Evolutionary conservation across 2,113 vertebrate species (phyloP), one percentile per base, ranked within the genome.

Genomic region (Neomonachus schauinslandi): DNA sequence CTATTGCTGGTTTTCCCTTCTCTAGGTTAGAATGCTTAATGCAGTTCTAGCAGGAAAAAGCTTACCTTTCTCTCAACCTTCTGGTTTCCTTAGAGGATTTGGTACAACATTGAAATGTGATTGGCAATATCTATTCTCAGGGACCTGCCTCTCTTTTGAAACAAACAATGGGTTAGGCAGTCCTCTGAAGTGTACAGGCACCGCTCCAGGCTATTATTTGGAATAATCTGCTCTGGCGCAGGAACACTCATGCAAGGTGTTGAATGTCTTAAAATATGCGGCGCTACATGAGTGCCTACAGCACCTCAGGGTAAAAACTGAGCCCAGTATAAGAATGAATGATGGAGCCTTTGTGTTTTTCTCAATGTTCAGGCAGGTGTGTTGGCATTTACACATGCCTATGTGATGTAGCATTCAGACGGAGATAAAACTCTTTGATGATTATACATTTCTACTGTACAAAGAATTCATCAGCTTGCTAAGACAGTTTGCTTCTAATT

Each of bases 331-430:
- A 97, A 93, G 97, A 94, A 91, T 97, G 97, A 98, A 90, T 95
- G 98, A 97, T 96, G 46, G 94, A 97, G 67, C 42, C 97, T 98
- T 97, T 98, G 94, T 98, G 94, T 71, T 98, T 95, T 74, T 39
- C 93, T 98, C 94, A 97, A 63, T 95, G 94, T 96, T 98, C 97
- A 92, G 81, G 93, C 97, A 97, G 97, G 97, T 98, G 97, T 97
- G 91, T 83, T 98, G 97, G 96, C 97, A 97, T 97, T 98, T 97
- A 97, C 93, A 97, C 94, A 94, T 92, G 91, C 86, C 82, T 89
- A 26, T 97, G 94, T 97, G 95, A 98, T 96, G 82, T 86, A 96
- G 96, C 94, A 83, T 97, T 98, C 96, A 97, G 96, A 98, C 33
- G 65, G 65, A 98, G 88, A 94, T 97, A 94, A 97, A 98, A 98